Evolutionary conservation across 2,797 vertebrate species (phyloP), one percentile per base, ranked within the genome.

Genomic region (Liparis tanakae): DNA sequence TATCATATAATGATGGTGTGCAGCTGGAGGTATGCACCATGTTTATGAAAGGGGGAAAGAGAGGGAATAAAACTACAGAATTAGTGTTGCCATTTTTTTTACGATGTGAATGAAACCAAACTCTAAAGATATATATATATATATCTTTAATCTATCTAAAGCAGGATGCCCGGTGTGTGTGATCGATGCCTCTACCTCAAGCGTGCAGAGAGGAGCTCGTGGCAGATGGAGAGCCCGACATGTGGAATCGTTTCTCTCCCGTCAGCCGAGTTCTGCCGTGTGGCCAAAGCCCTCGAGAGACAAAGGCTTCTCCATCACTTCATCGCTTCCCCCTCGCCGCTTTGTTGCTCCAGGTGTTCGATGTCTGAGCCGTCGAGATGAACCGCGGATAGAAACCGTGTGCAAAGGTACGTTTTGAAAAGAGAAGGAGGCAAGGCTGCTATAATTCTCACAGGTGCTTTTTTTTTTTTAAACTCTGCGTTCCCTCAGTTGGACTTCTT

Each of bases 1-100:
- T 68, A 48, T 85, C 74, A 78, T 87, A 76, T 91, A 90, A 92
- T 92, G 88, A 90, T 88, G 79, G 83, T 61, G 56, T 57, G 58
- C 61, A 62, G 82, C 84, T 81, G 85, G 72, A 85, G 84, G 74
- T 83, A 86, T 88, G 85, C 51, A 12, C 73, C 72, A 10, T 79
- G 71, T 74, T 72, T 72, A 65, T 62, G 67, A 82, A 73, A 81
- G 67, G 65, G 70, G 74, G 64, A 67, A 66, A 77, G 62, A 18
- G 17, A 20, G 51, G 55, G 67, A 70, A 71, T 79, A 71, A 79
- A 85, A 77, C 70, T 7, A 12, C 69, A 75, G 71, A 71, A 65
- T 67, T 65, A 78, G 69, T 64, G 57, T 39, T 70, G 61, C 34
- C 4, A 61, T 70, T 10, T 15, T 10, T 15, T 70, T 79, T 59